Percentiles rank a stretch among this genome's conserved stretches.
These are phyloP conservation scores for Triplophysa bombifrons DNA, from an alignment of 2,797 vertebrate genomes.

Conservation along the genomic window DNA sequence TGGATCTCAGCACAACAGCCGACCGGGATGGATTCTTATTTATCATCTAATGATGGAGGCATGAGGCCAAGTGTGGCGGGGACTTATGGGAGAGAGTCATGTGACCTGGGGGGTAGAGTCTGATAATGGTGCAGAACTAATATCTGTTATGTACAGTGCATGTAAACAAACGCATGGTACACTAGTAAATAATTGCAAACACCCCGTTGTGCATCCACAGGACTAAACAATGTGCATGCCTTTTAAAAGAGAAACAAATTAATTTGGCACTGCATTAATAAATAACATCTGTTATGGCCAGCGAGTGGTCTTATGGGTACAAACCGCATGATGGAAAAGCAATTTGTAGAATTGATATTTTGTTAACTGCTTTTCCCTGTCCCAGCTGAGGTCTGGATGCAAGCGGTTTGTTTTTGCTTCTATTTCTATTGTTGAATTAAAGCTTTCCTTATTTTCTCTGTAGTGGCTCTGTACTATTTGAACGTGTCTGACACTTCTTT, in stretches of 20 bases:
- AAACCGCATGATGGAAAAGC: neutral
- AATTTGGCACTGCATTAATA: neutral
- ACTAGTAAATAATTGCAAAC: neutral
- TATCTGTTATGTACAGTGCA: neutral
- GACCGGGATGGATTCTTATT: constrained; percentile 2
- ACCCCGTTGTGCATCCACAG: neutral
- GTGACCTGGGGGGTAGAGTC: neutral
- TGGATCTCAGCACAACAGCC: neutral
- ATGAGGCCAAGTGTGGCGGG: neutral
- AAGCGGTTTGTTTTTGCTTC: too few relatives aligned
- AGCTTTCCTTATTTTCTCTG: too few relatives aligned
- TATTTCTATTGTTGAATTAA: too few relatives aligned
- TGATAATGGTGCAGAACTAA: neutral
- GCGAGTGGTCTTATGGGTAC: neutral
- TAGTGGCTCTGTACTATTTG: too few relatives aligned
- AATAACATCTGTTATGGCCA: neutral
- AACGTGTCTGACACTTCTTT: too few relatives aligned
- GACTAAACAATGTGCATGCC: neutral
- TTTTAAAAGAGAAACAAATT: neutral
- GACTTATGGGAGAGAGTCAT: constrained; percentile 12
- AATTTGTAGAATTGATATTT: neutral
- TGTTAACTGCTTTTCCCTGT: neutral
- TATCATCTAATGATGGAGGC: constrained; percentile 12
- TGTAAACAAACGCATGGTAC: neutral
- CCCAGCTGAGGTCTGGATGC: neutral